Evolutionary conservation across 2,113 vertebrate genomes (phyloP), one percentile per base, ranked within the genome.

Genomic region (Xiphophorus hellerii): DNA sequence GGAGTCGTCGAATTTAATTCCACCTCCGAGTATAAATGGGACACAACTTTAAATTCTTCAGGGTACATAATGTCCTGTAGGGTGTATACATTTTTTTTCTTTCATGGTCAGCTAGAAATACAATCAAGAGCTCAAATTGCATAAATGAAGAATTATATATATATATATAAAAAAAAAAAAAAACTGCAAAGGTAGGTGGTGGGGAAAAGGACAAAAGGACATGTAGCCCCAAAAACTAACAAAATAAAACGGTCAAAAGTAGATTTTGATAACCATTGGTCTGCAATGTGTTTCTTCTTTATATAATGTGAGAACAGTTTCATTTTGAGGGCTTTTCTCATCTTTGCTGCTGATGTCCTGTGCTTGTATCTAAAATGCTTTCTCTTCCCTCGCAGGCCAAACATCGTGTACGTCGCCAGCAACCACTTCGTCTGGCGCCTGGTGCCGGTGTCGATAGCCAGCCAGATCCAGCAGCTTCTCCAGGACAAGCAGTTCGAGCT

Each of bases 371-470:
- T 78, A 35, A 67, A 78, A 27, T 27, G 65, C 27, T 66, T 27
- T 85, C 66, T 87, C 54, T 31, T 77, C 66, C 71, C 37, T 89
- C 90, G n/a, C 92, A 99, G 97, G 76, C 94, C 95, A 58, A 97
- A 98, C 86, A 95, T 97, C 70, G 96, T 99, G 73, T 99, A 99
- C 5, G 97, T 99, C 65, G 97, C 98, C 89, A 99, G 98, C 91
- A 99, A 99, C 94, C 98, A 99, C 90, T 99, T 99, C 89, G 98
- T 99, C 71, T 99, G 98, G 98, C 95, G 98, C 73, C 96, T 99
- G 51, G 97, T 98, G 84, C 97, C 97, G 0, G 96, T 99, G 37
- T 97, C 98, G 2, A 99, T 99, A 89, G 96, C 98, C 83, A 98
- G 94, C 28, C 98, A 99, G 90, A 99, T 99, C 89, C 95, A 96